A percentile compares a stretch with the other conserved stretches of the same genome.
Conservation (phyloP, 2,888 invertebrate genomes). For the Oegoconia quadripuncta region DNA sequence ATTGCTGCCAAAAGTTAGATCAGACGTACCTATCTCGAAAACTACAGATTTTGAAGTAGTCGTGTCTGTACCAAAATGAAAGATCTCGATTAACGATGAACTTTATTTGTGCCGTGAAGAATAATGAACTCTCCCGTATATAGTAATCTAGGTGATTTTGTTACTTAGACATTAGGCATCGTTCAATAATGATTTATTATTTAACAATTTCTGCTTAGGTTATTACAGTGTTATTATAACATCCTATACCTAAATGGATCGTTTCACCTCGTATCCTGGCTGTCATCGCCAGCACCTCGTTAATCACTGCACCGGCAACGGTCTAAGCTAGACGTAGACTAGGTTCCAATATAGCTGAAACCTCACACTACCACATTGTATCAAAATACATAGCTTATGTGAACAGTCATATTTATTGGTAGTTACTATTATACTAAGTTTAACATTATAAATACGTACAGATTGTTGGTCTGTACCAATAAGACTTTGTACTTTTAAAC, state of each 20-base stretch:
- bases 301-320: constrained; percentile 53
- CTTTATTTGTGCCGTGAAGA: too few relatives aligned
- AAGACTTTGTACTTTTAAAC: too few relatives aligned
- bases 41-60: too few relatives aligned
- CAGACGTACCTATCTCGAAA: too few relatives aligned
- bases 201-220: neutral
- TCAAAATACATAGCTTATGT: neutral
- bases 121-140: too few relatives aligned
- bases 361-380: neutral
- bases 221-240: neutral
- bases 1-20: too few relatives aligned
- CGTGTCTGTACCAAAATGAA: too few relatives aligned
- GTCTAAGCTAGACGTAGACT: constrained; percentile 35
- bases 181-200: neutral
- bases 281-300: constrained; percentile 66
- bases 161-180: too few relatives aligned
- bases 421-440: neutral
- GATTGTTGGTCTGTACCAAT: too few relatives aligned
- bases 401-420: neutral
- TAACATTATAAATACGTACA: too few relatives aligned
- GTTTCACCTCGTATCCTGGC: constrained; percentile 44
- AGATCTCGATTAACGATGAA: too few relatives aligned
- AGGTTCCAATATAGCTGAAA: neutral
- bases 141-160: too few relatives aligned
- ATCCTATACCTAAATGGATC: constrained; percentile 25